Evolutionary conservation across 2,888 invertebrate species (phyloP), one percentile per base, ranked within the genome.

Genomic region (Pollenia angustigena): DNA sequence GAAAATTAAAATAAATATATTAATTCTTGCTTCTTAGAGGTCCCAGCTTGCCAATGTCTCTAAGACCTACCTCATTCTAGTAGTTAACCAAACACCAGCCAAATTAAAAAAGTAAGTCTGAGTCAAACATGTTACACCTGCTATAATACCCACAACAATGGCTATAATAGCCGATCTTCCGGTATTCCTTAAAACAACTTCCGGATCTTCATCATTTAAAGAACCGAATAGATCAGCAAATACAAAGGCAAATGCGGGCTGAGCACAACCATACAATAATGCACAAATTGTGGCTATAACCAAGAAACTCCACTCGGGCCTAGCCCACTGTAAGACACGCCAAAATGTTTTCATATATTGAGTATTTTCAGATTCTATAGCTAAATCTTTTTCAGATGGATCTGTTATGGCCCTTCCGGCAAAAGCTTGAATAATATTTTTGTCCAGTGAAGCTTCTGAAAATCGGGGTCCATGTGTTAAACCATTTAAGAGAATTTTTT

Each of bases 211-310:
- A 80, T 94, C 93, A 4, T 96, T 95, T 89, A 97, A 94, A 87
- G 96, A 95, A 94, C 95, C 95, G 89, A 97, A 96, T 8, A 97
- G 95, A 91, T 97, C 96, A 58, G 97, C 97, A 90, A 97, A 97
- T 7, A 97, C 94, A 1, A 97, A 94, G 0, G 97, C 96, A 90
- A 97, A 97, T 8, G 95, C 95, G 0, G 97, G 97, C 90, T 97
- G 96, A 0, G 96, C 95, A 0, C 95, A 94, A 0, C 97, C 97
- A 2, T 96, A 96, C 10, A 95, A 93, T 0, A 95, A 92, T 0
- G 97, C 95, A 0, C 96, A 95, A 1, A 96, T 78, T 1, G 95
- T 94, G 1, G 96, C 96, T 0, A 95, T 90, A 1, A 95, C 78
- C 89, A 97, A 95, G 90, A 94, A 94, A 64, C 94, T 94, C 94